These are phyloP conservation scores for Drosophila anomelani DNA, from an alignment of 2,888 invertebrate species.

Conservation along the genomic window DNA sequence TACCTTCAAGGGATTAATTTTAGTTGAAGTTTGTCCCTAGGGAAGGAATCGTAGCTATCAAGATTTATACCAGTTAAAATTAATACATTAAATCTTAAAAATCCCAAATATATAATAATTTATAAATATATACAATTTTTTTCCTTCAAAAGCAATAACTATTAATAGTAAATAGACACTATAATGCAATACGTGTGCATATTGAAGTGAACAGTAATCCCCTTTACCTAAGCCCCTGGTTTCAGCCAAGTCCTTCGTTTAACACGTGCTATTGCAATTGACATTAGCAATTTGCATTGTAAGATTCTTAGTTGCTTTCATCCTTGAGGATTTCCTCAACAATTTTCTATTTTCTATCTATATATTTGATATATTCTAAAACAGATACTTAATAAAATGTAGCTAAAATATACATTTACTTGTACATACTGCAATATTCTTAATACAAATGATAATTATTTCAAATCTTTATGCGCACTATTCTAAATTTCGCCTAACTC, in stretches of 20 bases:
- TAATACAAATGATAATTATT: neutral
- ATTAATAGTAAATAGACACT: no score
- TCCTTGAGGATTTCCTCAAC: neutral
- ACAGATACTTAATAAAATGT: neutral
- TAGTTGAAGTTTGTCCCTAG: neutral
- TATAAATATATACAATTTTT: no score
- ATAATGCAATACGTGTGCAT: neutral
- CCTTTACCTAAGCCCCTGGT: slow-evolving; percentile 1
- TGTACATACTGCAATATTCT: neutral
- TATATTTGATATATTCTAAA: no score
- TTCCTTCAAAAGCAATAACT: no score
- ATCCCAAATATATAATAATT: no score
- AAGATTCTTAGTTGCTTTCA: neutral
- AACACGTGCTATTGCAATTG: slow-evolving; percentile 9
- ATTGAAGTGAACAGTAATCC: neutral
- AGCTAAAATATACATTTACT: neutral
- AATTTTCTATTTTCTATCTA: neutral
- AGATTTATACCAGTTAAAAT: neutral
- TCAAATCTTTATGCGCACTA: neutral
- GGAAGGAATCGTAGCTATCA: neutral
- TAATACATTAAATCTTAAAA: neutral
- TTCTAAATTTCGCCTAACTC: neutral
- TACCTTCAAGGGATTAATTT: neutral
- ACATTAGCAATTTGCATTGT: slow-evolving; percentile 1
- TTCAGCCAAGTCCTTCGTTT: neutral